phyloP scores from a whole-genome alignment of 2,888 invertebrate species.

The Autographa pulchrina region DNA sequence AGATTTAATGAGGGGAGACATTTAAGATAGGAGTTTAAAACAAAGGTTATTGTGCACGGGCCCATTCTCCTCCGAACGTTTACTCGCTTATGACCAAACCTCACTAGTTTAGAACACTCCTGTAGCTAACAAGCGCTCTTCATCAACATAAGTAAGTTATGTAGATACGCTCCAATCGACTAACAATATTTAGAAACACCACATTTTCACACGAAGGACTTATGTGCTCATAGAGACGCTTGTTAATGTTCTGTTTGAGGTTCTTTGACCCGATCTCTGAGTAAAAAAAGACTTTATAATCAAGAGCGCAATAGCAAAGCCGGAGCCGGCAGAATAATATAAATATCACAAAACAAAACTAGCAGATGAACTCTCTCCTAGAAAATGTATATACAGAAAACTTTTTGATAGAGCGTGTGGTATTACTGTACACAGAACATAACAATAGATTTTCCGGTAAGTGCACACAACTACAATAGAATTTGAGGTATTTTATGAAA shows the following conservation, averaged over 20 bases:
- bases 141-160: slow-evolving; percentile 4
- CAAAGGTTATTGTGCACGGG: not conserved
- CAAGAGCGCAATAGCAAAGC: not conserved
- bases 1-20: not conserved
- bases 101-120: slow-evolving; percentile 2
- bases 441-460: slow-evolving; percentile 41
- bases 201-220: not conserved
- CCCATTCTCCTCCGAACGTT: not conserved
- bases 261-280: no score
- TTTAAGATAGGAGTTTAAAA: slow-evolving; percentile 1
- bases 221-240: not conserved
- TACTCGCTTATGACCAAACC: slow-evolving; percentile 4
- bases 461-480: slow-evolving; percentile 30
- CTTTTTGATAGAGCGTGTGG: slow-evolving; percentile 42
- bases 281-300: not conserved
- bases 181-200: slow-evolving; percentile 1
- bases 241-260: no score
- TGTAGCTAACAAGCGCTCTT: slow-evolving; percentile 3
- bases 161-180: slow-evolving; percentile 1
- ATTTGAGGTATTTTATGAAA: slow-evolving; percentile 44
- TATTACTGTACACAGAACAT: slow-evolving; percentile 24
- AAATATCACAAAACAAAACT: slow-evolving; percentile 20
- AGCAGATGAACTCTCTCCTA: slow-evolving; percentile 10
- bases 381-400: slow-evolving; percentile 27
- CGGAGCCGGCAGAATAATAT: not conserved